Evolutionary conservation across 1,140 invertebrate species (phyloP).

Genomic region (Orchesella cincta): DNA sequence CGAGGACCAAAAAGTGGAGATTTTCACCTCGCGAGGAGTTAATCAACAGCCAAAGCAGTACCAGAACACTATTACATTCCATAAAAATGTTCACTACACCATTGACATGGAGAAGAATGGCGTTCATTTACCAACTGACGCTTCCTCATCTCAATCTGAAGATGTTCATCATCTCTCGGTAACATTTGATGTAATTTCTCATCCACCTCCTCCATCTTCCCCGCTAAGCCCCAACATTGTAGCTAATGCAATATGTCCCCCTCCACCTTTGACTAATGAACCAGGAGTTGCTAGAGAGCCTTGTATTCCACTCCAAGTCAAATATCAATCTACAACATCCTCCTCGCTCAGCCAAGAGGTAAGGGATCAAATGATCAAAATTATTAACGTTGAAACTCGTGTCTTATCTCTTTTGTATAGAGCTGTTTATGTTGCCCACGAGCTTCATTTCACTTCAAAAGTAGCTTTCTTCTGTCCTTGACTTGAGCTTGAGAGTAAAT

Average conservation of each 20-base stretch:
- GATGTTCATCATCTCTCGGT: slow-evolving; percentile 17
- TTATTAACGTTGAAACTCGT: neutral
- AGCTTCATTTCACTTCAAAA: too few relatives aligned
- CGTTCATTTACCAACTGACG: neutral
- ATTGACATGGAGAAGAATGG: slow-evolving; percentile 22
- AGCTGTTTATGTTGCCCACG: too few relatives aligned
- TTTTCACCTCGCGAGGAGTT: neutral
- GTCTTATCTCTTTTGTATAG: neutral
- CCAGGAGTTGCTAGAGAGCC: neutral
- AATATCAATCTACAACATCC: slow-evolving; percentile 14
- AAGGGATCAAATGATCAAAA: neutral
- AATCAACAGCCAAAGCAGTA: neutral
- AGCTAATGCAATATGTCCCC: slow-evolving; percentile 18
- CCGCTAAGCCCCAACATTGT: slow-evolving; percentile 20
- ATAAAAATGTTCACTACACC: slow-evolving; percentile 19
- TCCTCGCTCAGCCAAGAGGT: neutral
- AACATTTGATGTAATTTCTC: slow-evolving; percentile 26
- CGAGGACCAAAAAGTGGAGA: neutral
- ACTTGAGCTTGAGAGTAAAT: too few relatives aligned
- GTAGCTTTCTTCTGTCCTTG: too few relatives aligned
- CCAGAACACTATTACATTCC: neutral
- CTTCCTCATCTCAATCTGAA: slow-evolving; percentile 7
- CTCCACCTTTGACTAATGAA: slow-evolving; percentile 21
- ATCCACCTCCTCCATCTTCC: neutral
- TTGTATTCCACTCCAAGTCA: neutral